These are phyloP conservation scores for Chloroceryle aenea DNA, from an alignment of 2,113 vertebrate genomes.

Conservation along the genomic window DNA sequence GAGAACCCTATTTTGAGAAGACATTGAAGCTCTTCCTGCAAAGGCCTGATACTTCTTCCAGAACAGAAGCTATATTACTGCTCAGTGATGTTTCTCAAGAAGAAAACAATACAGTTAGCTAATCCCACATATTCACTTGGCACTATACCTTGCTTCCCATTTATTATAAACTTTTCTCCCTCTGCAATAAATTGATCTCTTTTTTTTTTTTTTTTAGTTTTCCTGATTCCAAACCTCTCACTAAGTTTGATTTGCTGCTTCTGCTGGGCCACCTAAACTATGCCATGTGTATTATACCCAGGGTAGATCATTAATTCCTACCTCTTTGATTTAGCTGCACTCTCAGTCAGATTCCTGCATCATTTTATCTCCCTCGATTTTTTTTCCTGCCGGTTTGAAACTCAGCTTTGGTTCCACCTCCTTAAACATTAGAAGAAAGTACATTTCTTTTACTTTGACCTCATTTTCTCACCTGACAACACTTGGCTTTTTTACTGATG, in stretches of 20 bases:
- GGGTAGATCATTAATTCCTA: slow-evolving; percentile 56
- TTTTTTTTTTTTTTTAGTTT: background rate
- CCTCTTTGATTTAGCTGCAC: slow-evolving; percentile 55
- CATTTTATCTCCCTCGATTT: slow-evolving; percentile 35
- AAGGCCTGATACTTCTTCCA: background rate
- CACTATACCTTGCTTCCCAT: background rate
- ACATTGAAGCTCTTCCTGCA: background rate
- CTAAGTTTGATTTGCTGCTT: slow-evolving; percentile 42
- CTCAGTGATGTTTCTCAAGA: background rate
- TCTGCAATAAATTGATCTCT: background rate
- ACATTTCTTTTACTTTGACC: slow-evolving; percentile 57
- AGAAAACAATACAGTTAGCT: slow-evolving; percentile 8
- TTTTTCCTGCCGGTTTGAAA: slow-evolving; percentile 54
- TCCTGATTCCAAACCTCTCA: background rate
- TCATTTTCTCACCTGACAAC: slow-evolving; percentile 62
- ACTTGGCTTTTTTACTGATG: slow-evolving; percentile 31
- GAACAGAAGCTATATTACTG: background rate
- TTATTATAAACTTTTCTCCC: slow-evolving; percentile 3
- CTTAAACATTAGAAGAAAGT: slow-evolving; percentile 53
- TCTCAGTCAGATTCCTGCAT: slow-evolving; percentile 37
- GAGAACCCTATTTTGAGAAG: background rate
- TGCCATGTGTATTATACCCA: slow-evolving; percentile 12
- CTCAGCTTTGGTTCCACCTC: slow-evolving; percentile 55
- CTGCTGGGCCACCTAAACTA: slow-evolving; percentile 34
- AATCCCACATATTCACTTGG: background rate